phyloP scores from a whole-genome alignment of 2,113 vertebrate genomes.

The Mustelus asterias region DNA sequence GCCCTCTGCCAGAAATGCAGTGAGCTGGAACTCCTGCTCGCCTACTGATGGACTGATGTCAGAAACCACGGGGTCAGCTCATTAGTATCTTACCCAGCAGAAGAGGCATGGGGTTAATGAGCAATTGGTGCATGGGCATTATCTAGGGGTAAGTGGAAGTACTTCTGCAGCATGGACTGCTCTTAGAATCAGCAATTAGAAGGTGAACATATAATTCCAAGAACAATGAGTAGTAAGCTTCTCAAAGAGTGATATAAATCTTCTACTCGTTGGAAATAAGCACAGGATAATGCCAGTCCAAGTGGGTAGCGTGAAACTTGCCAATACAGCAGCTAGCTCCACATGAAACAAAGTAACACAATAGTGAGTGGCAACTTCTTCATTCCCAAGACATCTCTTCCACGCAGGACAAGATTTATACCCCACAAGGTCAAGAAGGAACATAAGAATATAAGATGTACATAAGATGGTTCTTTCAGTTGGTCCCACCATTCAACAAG shows the following conservation, averaged over 20 bases:
- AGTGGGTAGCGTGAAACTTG: background rate
- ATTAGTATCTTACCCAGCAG: background rate
- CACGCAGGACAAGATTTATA: background rate
- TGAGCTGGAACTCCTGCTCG: background rate
- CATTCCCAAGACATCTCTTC: background rate
- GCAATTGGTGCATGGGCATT: background rate
- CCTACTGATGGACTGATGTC: background rate
- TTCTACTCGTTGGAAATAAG: background rate
- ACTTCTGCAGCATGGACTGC: background rate
- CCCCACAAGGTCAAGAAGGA: background rate
- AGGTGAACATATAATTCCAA: background rate
- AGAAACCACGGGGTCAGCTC: background rate
- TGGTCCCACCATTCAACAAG: no score
- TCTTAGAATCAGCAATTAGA: background rate
- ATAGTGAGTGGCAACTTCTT: background rate
- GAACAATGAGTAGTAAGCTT: background rate
- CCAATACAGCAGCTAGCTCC: background rate
- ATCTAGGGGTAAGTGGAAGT: background rate
- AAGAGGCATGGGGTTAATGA: background rate
- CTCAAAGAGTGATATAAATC: background rate
- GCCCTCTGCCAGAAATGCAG: background rate
- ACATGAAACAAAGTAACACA: background rate
- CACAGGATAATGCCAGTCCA: background rate
- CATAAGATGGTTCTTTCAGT: no score
- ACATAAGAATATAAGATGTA: no score